Evolutionary conservation across 2,888 invertebrate genomes (phyloP), one percentile per base, ranked within the genome.

Genomic region (Drosophila tanythrix): DNA sequence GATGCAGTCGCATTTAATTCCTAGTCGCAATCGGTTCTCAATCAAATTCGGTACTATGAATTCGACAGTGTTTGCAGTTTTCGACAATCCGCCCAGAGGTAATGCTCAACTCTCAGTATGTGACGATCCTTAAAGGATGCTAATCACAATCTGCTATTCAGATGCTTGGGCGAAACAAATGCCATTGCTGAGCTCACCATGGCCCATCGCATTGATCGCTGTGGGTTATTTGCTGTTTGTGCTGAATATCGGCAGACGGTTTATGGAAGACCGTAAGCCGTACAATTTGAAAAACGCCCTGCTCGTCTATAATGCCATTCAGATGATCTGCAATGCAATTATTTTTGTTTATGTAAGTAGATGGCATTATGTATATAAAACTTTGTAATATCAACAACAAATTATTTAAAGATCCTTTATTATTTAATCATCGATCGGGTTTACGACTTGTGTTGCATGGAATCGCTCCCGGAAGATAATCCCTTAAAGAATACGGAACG

Each of bases 321-420:
- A 98, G 95, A 97, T 98, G 2, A 27, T 96, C 2, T 96, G 97
- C 93, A 98, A 98, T 88, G 91, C 95, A 2, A 97, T 95, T 94
- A 82, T 72, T 61, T 84, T 53, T 74, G 61, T 21, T 3, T 4
- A 8, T 38, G 93, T 92, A 70, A 86, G 83, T 83, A 64, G 10
- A 10, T 7, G 0, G 18, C 7, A 15, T 0, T 13, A 21, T 13
- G 13, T 1, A n/a, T 25, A 13, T 2, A n/a, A 15, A 7, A 7
- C 21, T 21, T 15, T 11, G 8, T 29, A n/a, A 15, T 27, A 31
- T 46, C 15, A 36, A 7, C 27, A 15, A 2, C 0, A 35, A 31
- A 40, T 38, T 5, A 4, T 11, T 35, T 33, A 10, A 21, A 82
- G 81, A 6, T 0, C 0, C 0, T 29, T 0, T 36, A 59, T 6